Evolutionary conservation across 2,113 vertebrate genomes (phyloP), one percentile per base, ranked within the genome.

Genomic region (Delphinapterus leucas): DNA sequence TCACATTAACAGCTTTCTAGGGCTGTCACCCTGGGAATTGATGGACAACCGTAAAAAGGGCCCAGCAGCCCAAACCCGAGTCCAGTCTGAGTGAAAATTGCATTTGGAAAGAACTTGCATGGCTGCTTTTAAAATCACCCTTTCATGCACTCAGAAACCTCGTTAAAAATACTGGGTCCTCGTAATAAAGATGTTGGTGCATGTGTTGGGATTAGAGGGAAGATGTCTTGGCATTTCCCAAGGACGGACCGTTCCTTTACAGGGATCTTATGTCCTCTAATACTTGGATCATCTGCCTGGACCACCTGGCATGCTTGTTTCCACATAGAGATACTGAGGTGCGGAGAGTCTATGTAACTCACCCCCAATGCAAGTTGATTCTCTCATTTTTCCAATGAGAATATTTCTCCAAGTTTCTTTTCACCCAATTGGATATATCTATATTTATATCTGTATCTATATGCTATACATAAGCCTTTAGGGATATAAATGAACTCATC

Each of bases 21-120:
- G 55, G 55, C 55, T 8, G 2, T 58, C 55, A 8, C 5, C 25
- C 23, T 14, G 49, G 13, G 23, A 60, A n/a, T 11, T 21, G 25
- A 49, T 0, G 10, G 31, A 83, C 23, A 61, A 6, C 38, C 4
- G 3, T 5, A 21, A 31, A 26, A 23, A 5, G 12, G 41, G 47
- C 14, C 17, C 25, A 36, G 77, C 26, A 28, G 6, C 3, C 55
- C 80, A 68, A 26, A 26, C 18, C 36, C 4, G 67, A 26, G 36
- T 28, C 71, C 28, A 14, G 60, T 9, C 6, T 18, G 5, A 12
- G 21, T 9, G 60, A 8, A 8, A 15, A 38, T 5, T 38, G 28
- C 9, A 3, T 8, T n/a, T 41, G 53, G 36, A 38, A 79, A 65
- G 41, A 12, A 17, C 8, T 5, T 7, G 0, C 18, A 38, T 0